Conservation (phyloP, 2,113 vertebrate genomes). For the Propithecus coquereli region DNA sequence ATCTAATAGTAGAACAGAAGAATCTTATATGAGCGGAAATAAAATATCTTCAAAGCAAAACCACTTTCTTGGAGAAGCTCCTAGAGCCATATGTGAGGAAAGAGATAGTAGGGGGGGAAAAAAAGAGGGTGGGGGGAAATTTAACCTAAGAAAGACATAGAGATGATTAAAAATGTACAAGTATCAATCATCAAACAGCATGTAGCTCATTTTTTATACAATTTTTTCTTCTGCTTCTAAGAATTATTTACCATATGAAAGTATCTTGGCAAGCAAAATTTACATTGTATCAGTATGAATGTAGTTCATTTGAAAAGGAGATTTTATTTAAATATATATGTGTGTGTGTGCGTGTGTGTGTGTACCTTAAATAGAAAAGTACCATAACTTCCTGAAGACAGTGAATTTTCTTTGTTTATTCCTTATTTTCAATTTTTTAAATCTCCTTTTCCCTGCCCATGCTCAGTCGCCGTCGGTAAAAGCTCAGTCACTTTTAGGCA, state of each 20-base stretch:
- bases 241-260: conserved; percentile 53
- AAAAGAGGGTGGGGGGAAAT: not conserved
- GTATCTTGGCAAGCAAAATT: not conserved
- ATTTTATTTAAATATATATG: too few species aligned
- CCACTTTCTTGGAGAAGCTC: conserved; percentile 37
- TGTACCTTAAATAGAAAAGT: not conserved
- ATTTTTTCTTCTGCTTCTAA: not conserved
- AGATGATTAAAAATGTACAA: not conserved
- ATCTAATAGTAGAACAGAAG: conserved; percentile 29
- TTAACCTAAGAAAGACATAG: conserved; percentile 15
- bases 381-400: not conserved
- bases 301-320: not conserved
- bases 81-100: not conserved
- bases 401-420: conserved; percentile 32
- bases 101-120: not conserved
- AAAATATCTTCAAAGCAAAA: conserved; percentile 55
- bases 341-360: not conserved
- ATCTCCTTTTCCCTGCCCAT: not conserved
- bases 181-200: not conserved
- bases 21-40: conserved; percentile 43
- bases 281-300: not conserved
- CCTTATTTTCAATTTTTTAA: not conserved
- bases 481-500: conserved; percentile 18
- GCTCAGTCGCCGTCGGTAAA: not conserved
- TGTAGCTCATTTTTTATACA: not conserved